Evolutionary conservation across 64 coral and sea anemone species (phyloP).

Genomic region (Acropora tenuis): DNA sequence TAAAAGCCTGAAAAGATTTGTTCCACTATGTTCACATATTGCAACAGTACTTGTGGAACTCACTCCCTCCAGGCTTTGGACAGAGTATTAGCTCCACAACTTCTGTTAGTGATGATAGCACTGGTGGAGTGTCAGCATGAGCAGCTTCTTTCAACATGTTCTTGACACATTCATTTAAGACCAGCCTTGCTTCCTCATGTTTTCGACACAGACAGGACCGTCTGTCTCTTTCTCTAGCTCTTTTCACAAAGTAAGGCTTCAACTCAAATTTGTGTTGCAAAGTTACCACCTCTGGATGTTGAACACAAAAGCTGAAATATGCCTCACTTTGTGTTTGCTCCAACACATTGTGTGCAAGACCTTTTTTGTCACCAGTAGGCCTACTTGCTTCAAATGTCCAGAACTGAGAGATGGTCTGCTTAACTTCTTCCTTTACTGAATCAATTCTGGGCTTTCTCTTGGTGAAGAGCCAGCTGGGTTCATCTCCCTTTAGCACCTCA

Average conservation of each 20-base stretch:
- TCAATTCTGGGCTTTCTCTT: slow-evolving; percentile 58
- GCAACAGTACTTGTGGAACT: slow-evolving; percentile 30
- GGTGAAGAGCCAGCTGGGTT: slow-evolving; percentile 42
- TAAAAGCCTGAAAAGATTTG: slow-evolving; percentile 33
- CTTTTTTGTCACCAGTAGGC: slow-evolving; percentile 55
- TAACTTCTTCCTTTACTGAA: slow-evolving; percentile 17
- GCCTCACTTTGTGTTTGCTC: slow-evolving; percentile 58
- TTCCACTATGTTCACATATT: slow-evolving; percentile 31
- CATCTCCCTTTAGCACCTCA: slow-evolving; percentile 7
- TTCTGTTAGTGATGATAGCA: background rate
- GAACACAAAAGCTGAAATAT: slow-evolving; percentile 44
- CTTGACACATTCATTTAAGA: slow-evolving; percentile 41
- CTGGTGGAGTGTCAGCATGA: background rate
- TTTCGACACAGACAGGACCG: slow-evolving; percentile 44
- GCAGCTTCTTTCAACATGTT: slow-evolving; percentile 11
- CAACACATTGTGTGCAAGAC: slow-evolving; percentile 3
- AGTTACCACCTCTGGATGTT: slow-evolving; percentile 36
- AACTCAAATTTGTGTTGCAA: slow-evolving; percentile 49
- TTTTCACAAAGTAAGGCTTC: slow-evolving; percentile 61
- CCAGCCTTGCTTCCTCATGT: slow-evolving; percentile 43
- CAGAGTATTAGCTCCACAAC: slow-evolving; percentile 46
- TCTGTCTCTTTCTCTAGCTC: slow-evolving; percentile 41
- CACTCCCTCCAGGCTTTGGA: slow-evolving; percentile 51
- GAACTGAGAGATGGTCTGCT: slow-evolving; percentile 8
- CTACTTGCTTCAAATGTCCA: slow-evolving; percentile 45